A percentile compares a stretch with the other conserved stretches of the same genome.
phyloP scores from a whole-genome alignment of 2,797 vertebrate species.

The Girardinus metallicus region DNA sequence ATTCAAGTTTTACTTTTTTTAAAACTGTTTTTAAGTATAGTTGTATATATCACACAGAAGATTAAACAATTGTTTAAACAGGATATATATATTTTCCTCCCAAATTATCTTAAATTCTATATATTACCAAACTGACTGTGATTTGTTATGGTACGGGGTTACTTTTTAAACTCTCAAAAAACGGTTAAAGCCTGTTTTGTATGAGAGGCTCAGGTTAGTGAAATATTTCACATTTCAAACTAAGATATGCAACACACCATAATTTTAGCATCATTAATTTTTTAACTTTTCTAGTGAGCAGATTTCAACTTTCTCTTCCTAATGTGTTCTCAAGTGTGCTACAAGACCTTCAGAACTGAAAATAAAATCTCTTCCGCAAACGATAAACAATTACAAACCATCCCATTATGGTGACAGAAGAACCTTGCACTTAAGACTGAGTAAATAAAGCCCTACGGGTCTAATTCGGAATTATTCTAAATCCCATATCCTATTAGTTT shows the following conservation, averaged over 20 bases:
- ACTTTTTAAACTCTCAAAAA: neutral
- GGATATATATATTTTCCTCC: neutral
- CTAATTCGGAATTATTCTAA: slow-evolving; percentile 6
- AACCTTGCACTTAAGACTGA: slow-evolving; percentile 47
- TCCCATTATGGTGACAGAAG: slow-evolving; percentile 35
- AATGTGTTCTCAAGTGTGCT: slow-evolving; percentile 17
- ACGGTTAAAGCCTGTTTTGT: neutral
- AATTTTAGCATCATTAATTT: neutral
- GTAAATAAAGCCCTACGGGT: slow-evolving; percentile 65
- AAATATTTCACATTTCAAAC: neutral
- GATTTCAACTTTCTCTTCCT: slow-evolving; percentile 10
- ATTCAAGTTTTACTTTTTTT: no score
- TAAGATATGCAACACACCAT: neutral
- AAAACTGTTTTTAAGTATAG: neutral
- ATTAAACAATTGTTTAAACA: neutral
- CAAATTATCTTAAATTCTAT: neutral
- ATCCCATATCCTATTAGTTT: neutral
- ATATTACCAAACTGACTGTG: neutral
- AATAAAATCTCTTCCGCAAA: slow-evolving; percentile 60
- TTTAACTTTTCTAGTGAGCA: neutral
- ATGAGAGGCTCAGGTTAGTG: neutral
- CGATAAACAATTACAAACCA: slow-evolving; percentile 40
- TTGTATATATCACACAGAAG: neutral
- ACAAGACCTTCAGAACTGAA: slow-evolving; percentile 29
- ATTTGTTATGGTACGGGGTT: neutral